These are phyloP conservation scores for Borostomias antarcticus DNA, from an alignment of 2,797 vertebrate genomes.

Conservation along the genomic window DNA sequence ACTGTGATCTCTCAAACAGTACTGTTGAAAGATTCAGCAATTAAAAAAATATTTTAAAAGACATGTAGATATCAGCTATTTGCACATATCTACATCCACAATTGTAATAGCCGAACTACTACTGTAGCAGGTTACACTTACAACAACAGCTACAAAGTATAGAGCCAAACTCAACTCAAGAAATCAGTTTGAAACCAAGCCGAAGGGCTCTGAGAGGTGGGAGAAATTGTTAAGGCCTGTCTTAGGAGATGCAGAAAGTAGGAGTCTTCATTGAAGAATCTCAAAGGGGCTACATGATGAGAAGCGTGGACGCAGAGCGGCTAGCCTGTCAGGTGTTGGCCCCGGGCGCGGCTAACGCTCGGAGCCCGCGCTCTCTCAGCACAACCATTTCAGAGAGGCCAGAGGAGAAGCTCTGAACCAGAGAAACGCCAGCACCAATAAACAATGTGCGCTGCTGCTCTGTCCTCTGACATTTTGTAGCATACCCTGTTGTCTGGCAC, in stretches of 20 bases:
- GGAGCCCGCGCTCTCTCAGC: conserved; percentile 53
- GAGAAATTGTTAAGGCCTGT: not conserved
- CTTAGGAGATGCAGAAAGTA: not conserved
- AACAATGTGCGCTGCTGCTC: conserved; percentile 51
- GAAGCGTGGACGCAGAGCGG: no score
- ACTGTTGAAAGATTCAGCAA: conserved; percentile 21
- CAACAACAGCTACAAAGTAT: not conserved
- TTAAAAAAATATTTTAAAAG: conserved; percentile 25
- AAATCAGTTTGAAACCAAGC: not conserved
- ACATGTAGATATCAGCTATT: conserved; percentile 16
- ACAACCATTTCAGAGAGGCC: conserved; percentile 59
- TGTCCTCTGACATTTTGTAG: conserved; percentile 64
- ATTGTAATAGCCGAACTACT: not conserved
- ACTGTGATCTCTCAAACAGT: conserved; percentile 26
- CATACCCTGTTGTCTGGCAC: conserved; percentile 37
- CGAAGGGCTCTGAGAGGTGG: no score
- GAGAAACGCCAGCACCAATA: conserved; percentile 61
- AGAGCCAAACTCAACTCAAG: not conserved
- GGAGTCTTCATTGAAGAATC: not conserved
- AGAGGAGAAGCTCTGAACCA: conserved; percentile 66
- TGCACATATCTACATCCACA: not conserved
- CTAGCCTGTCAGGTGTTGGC: not conserved
- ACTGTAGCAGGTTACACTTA: not conserved
- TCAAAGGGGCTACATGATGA: not conserved
- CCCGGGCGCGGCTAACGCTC: conserved; percentile 47